Base-by-base conservation (phyloP, 2,888 invertebrate genomes). In the Nephrotoma appendiculata region DNA sequence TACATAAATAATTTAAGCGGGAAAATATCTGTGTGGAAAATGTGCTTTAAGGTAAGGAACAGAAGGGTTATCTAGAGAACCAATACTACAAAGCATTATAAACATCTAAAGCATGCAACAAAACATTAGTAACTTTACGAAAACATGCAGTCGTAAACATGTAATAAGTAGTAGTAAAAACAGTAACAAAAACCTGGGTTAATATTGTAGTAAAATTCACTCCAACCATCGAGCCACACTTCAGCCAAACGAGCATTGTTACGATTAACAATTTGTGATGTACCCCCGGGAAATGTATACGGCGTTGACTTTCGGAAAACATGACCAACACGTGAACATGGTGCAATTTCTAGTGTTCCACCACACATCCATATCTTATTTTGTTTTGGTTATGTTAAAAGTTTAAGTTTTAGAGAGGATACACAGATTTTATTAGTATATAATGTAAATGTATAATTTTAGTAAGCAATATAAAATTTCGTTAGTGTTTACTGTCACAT, bases 211-310 rank as follows among this genome's bases (percentile, higher is more conserved):
- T 98, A 98, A 95, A 98, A 98, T 92, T 97, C 96, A 94, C 98
- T 98, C 96, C 99, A 99, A 91, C 98, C 98, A 94, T 99, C 99
- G 93, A 99, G 95, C 99, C 99, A 99, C 90, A 99, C 99, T 92
- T 98, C 98, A 89, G 98, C 99, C 90, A 99, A 96, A 89, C 99
- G 95, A 91, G 98, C 98, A 93, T 98, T 98, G 95, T 99, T 99
- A 94, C 98, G 98, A 94, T 99, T 98, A 92, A 99, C 99, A 91
- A 99, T 98, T 91, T 96, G 96, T 92, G 96, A 96, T 90, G 98
- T 98, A 91, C 98, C 99, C 90, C 98, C 99, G 87, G 99, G 99
- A 94, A 99, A 98, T 89, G 98, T 97, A 93, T 99, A 99, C 87
- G 99, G 99, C 89, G 99, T 98, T 89, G 97, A 96, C 94, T 98